Conservation (phyloP, 2,888 invertebrate species). For the Acanthopleura granulata region DNA sequence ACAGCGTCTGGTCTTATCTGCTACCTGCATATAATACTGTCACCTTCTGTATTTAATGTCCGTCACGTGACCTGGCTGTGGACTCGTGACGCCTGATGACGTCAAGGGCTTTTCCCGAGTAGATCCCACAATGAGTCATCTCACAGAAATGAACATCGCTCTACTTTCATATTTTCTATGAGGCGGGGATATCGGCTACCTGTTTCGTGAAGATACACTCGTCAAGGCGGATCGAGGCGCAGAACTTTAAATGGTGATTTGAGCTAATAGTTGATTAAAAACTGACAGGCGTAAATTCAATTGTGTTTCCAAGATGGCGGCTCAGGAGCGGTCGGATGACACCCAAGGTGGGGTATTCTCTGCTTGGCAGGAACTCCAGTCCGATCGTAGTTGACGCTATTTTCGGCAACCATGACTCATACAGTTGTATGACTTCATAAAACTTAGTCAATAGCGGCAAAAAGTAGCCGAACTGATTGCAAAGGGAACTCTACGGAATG, state of each 20-base stretch:
- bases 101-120: conserved; percentile 66
- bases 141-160: conserved; percentile 59
- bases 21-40: too few relatives aligned
- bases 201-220: conserved; percentile 34
- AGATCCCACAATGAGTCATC: conserved; percentile 65
- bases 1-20: too few relatives aligned
- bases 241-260: conserved; percentile 31
- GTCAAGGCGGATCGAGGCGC: conserved; percentile 30
- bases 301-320: conserved; percentile 62
- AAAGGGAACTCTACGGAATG: too few relatives aligned
- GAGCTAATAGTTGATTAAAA: conserved; percentile 24
- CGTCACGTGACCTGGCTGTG: conserved; percentile 12
- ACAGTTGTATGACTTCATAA: conserved; percentile 31
- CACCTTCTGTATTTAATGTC: too few relatives aligned
- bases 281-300: conserved; percentile 32
- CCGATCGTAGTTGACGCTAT: conserved; percentile 37
- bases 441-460: conserved; percentile 25
- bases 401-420: conserved; percentile 53
- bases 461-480: not conserved
- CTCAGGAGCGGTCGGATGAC: conserved; percentile 51
- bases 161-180: conserved; percentile 47
- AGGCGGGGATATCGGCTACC: conserved; percentile 35
- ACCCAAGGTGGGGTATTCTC: conserved; percentile 51
- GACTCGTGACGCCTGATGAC: conserved; percentile 40
- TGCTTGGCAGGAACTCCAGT: conserved; percentile 28